Percentiles rank a stretch among this genome's conserved stretches.
Evolutionary conservation across 2,113 vertebrate genomes (phyloP).

Genomic region (Hypanus sabinus): DNA sequence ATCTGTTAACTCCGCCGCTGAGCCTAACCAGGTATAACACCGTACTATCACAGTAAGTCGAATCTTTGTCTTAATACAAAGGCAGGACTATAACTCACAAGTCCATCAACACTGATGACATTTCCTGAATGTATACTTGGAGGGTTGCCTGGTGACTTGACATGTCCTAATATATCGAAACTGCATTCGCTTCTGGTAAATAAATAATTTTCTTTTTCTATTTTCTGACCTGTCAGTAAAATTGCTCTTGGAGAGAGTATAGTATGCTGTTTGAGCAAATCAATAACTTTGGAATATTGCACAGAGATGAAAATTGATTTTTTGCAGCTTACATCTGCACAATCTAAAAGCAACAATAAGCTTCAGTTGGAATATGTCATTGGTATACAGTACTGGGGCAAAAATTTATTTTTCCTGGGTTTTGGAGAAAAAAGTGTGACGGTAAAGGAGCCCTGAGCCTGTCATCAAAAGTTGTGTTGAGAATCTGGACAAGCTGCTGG

Average conservation of each 20-base stretch:
- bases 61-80: too few relatives aligned
- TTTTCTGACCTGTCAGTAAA: slow-evolving; percentile 4
- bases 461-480: too few relatives aligned
- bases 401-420: neutral
- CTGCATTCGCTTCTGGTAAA: neutral
- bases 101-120: neutral
- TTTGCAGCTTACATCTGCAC: neutral
- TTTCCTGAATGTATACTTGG: neutral
- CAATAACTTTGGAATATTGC: neutral
- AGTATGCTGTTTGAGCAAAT: neutral
- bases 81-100: too few relatives aligned
- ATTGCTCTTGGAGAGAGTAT: neutral
- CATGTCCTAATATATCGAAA: neutral
- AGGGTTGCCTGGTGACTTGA: neutral
- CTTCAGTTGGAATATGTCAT: neutral
- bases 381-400: neutral
- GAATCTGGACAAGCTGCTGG: too few relatives aligned
- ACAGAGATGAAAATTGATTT: neutral
- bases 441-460: too few relatives aligned
- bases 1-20: neutral
- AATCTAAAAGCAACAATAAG: neutral
- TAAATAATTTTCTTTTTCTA: neutral
- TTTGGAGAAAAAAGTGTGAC: too few relatives aligned
- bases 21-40: too few relatives aligned
- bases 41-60: too few relatives aligned